Conservation (phyloP, 1,140 invertebrate genomes). For the Oppia nitens region DNA sequence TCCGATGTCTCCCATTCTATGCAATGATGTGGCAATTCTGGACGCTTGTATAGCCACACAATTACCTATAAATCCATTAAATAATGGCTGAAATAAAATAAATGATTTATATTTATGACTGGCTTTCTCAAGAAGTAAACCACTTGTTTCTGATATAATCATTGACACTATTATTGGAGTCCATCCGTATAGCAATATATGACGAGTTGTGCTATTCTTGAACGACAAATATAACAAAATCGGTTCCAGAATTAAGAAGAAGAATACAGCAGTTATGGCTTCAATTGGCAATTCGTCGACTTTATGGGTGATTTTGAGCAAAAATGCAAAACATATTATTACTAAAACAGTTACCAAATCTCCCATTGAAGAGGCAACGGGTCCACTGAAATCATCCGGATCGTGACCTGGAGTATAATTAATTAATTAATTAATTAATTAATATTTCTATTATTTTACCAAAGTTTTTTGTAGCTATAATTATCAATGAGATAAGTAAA, state of each 20-base stretch:
- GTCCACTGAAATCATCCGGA: conserved; percentile 1
- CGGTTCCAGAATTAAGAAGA: background rate
- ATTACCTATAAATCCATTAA: conserved; percentile 2
- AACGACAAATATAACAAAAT: background rate
- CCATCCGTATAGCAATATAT: background rate
- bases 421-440: too few species aligned
- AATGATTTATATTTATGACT: background rate
- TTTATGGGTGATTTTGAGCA: background rate
- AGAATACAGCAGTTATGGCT: background rate
- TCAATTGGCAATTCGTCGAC: background rate
- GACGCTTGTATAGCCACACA: background rate
- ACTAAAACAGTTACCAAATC: conserved; percentile 5
- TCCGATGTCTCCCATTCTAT: background rate
- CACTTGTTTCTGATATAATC: background rate
- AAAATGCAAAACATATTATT: background rate
- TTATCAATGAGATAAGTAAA: too few species aligned
- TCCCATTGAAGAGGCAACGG: conserved; percentile 1
- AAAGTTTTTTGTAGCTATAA: too few species aligned
- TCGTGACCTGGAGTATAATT: background rate
- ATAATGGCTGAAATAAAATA: background rate
- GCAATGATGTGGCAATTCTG: background rate
- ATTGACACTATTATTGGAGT: background rate
- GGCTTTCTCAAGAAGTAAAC: background rate
- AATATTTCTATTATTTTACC: too few species aligned
- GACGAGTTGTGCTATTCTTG: background rate